Base-by-base conservation (phyloP, 1,140 invertebrate genomes). In the Macrosteles quadrilineatus region DNA sequence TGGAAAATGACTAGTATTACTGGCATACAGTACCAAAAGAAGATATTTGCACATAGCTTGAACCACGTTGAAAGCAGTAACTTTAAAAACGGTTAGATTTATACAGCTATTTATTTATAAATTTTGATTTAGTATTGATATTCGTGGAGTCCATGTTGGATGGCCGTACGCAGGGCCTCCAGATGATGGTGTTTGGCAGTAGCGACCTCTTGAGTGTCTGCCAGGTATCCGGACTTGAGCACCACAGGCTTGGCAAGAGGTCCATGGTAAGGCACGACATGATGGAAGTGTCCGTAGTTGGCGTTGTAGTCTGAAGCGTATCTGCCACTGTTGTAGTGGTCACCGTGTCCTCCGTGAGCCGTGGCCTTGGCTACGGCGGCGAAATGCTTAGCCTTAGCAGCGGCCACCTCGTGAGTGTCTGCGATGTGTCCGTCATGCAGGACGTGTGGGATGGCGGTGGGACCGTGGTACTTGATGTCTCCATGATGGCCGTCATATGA, bases 351-450 rank as follows among this genome's bases (percentile, higher is more conserved):
- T 36, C 14, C 27, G 31, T 30, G 19, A 2, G 12, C 2, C 12
- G 11, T 21, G 30, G 27, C 1, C 17, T 6, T 2, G 4, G 59
- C 59, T 3, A 63, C 59, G 29, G 59, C 73, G 45, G 68, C 66
- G 63, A 57, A 55, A 57, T 62, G 74, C 72, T 59, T 72, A 68
- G 31, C 30, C 68, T 73, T 76, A 64, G 74, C 75, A 30, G 53
- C 68, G 29, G 72, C 72, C 17, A 70, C 69, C 50, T 70, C 69
- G 23, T 57, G 69, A 45, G 69, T 65, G 40, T 69, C 69, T 27
- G 43, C 53, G 25, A 69, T 31, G n/a, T 21, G 32, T 23, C 68
- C 68, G 11, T 14, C 29, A 21, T 53, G 53, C 4, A 63, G 53
- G n/a, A 69, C 68, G n/a, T 63, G 25, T 27, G 57, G 36, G 12